phyloP scores from a whole-genome alignment of 2,113 vertebrate species.

The Lepisosteus oculatus region DNA sequence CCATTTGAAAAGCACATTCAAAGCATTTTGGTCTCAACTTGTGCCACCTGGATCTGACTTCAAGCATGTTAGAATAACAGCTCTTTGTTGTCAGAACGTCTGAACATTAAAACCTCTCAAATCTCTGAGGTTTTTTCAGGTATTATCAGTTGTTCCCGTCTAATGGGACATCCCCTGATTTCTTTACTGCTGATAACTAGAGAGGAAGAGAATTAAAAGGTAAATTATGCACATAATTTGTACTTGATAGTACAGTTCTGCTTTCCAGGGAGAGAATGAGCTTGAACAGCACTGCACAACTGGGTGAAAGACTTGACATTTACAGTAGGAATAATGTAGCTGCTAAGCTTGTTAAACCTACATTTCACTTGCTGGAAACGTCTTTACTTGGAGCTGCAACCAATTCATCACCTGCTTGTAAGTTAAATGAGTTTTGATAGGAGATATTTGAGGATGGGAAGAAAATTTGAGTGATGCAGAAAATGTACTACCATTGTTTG shows the following conservation, averaged over 20 bases:
- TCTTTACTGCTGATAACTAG: not conserved
- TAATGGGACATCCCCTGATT: not conserved
- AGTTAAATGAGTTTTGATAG: not conserved
- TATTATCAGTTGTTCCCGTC: not conserved
- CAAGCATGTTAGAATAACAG: not conserved
- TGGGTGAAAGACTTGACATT: too few species aligned
- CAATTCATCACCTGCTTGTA: not conserved
- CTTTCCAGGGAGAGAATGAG: too few species aligned
- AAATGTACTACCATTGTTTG: too few species aligned
- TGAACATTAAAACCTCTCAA: not conserved
- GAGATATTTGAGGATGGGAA: too few species aligned
- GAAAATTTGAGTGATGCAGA: too few species aligned
- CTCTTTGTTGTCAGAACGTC: not conserved
- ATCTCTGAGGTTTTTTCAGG: not conserved
- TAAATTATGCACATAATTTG: conserved; percentile 6
- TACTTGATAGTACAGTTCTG: not conserved
- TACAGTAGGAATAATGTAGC: too few species aligned
- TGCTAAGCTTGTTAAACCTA: too few species aligned
- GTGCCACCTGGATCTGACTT: too few species aligned
- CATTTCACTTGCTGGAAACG: too few species aligned
- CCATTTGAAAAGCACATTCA: too few species aligned
- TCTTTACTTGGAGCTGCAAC: not conserved
- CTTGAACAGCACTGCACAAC: too few species aligned
- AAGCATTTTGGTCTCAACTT: too few species aligned
- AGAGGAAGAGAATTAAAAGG: not conserved